Evolutionary conservation across 2,113 vertebrate species (phyloP).

Genomic region (Emydura subglobosa): DNA sequence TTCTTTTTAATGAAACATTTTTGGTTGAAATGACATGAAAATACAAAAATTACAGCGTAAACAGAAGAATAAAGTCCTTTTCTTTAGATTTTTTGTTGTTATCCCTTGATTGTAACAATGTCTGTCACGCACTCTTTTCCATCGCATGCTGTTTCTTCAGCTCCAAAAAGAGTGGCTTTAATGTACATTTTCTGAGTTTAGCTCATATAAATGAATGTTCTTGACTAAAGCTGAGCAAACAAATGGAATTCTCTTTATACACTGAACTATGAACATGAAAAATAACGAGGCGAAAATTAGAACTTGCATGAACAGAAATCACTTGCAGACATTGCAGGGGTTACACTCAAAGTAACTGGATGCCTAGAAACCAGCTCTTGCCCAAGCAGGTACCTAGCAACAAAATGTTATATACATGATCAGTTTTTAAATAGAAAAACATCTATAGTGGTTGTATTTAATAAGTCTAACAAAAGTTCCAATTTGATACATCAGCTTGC

Average conservation of each 20-base stretch:
- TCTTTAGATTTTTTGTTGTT: neutral
- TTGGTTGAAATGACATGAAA: neutral
- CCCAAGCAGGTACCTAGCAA: constrained; percentile 75
- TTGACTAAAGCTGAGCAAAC: constrained; percentile 26
- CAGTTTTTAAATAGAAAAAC: constrained; percentile 44
- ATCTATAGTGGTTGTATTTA: constrained; percentile 4
- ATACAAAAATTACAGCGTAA: neutral
- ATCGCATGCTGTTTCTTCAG: constrained; percentile 11
- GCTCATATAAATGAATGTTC: neutral
- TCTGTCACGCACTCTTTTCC: neutral
- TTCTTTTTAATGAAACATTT: neutral
- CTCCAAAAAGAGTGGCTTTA: neutral
- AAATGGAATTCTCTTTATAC: constrained; percentile 16
- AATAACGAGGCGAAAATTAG: constrained; percentile 16
- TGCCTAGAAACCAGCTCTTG: constrained; percentile 40
- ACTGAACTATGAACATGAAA: constrained; percentile 19
- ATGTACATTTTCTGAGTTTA: constrained; percentile 31
- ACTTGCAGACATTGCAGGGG: constrained; percentile 40
- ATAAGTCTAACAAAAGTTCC: neutral
- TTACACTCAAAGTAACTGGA: constrained; percentile 56
- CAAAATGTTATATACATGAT: constrained; percentile 28
- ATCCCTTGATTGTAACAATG: constrained; percentile 5
- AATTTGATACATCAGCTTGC: neutral
- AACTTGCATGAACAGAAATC: constrained; percentile 35
- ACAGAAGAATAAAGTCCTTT: neutral